phyloP scores from a whole-genome alignment of 2,113 vertebrate genomes.

The Carassius gibelio region DNA sequence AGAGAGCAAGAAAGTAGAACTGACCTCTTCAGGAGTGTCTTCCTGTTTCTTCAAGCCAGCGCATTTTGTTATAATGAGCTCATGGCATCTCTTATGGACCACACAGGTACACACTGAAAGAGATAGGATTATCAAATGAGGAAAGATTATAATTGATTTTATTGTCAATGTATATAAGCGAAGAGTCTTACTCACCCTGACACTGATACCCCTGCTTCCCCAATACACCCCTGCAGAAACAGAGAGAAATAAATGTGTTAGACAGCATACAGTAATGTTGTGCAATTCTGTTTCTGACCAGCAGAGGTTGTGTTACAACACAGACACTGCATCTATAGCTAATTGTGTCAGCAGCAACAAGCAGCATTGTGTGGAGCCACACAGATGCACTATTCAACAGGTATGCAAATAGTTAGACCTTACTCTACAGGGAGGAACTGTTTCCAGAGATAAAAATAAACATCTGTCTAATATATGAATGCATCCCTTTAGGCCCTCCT shows the following conservation, averaged over 20 bases:
- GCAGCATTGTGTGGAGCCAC: slow-evolving; percentile 34
- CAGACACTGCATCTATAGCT: background rate
- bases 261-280: background rate
- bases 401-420: slow-evolving; percentile 51
- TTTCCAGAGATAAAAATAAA: slow-evolving; percentile 36
- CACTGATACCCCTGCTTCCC: slow-evolving; percentile 99
- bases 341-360: background rate
- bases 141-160: background rate
- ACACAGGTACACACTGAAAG: slow-evolving; percentile 94
- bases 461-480: slow-evolving; percentile 8
- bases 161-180: background rate
- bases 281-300: slow-evolving; percentile 28
- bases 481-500: background rate
- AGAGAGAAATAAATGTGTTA: slow-evolving; percentile 58
- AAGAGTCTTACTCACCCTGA: slow-evolving; percentile 86
- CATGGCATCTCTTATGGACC: slow-evolving; percentile 97
- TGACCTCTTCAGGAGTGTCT: slow-evolving; percentile 89
- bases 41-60: slow-evolving; percentile 98
- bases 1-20: background rate
- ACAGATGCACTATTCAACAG: slow-evolving; percentile 35
- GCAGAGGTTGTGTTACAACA: slow-evolving; percentile 45
- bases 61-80: slow-evolving; percentile 98
- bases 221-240: slow-evolving; percentile 91
- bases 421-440: background rate
- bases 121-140: background rate